Evolutionary conservation across 2,113 vertebrate species (phyloP), one percentile per base, ranked within the genome.

Genomic region (Tupaia tana): DNA sequence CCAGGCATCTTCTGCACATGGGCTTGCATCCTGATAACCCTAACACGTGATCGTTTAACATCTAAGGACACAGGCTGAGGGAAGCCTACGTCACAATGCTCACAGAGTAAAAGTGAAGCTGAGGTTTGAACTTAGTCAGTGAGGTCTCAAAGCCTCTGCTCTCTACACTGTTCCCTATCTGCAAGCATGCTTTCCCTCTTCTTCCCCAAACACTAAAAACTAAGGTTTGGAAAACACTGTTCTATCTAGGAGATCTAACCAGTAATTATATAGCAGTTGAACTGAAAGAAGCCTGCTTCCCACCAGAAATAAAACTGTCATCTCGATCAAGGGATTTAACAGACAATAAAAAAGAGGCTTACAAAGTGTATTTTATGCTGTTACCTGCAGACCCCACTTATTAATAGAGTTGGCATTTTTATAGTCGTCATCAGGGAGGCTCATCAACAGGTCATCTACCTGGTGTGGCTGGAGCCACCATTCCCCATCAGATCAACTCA

Each of bases 271-370:
- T 0, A 92, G 82, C 70, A 90, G 31, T 29, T 94, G 70, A 94
- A 94, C 11, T 18, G 19, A 94, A 95, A 70, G n/a, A 78, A 93
- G 56, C 25, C n/a, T 81, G 67, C 31, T 93, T 90, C 74, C 90
- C 81, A 75, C 34, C 92, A 82, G 89, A 96, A 96, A 96, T 89
- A 96, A 95, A 97, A 92, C 74, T 89, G 75, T 81, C 86, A 95
- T 43, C 54, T 90, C 89, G 67, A 92, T 85, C 95, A 89, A 94
- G 31, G 74, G 81, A 91, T 82, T 86, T 77, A 89, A 89, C 7
- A 77, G 89, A 84, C 25, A 80, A 56, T 93, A 70, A 90, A 43
- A 88, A 31, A 54, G 63, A 93, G n/a, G 58, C 54, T 74, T 87
- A 64, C 15, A 67, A 88, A 56, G 24, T 75, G 63, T 90, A 20